These are phyloP conservation scores for Elachura formosa DNA, from an alignment of 2,113 vertebrate genomes.

Conservation along the genomic window DNA sequence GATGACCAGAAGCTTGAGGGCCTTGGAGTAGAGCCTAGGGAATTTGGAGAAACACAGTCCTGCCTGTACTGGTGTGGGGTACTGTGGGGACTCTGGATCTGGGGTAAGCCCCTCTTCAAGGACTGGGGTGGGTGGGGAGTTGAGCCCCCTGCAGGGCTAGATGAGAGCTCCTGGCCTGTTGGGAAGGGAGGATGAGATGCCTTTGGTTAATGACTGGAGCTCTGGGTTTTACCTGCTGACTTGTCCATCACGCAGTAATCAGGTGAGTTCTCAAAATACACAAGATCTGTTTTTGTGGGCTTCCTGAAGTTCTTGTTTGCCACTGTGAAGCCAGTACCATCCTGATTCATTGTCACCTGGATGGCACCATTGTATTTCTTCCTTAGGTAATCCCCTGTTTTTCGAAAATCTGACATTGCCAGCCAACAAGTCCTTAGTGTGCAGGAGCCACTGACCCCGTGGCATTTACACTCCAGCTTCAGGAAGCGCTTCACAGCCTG, in stretches of 20 bases:
- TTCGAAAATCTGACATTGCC: slow-evolving; percentile 94
- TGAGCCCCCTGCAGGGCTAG: not conserved
- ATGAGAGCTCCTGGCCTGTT: not conserved
- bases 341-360: slow-evolving; percentile 95
- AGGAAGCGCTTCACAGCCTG: slow-evolving; percentile 96
- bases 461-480: slow-evolving; percentile 97
- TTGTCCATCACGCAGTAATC: slow-evolving; percentile 97
- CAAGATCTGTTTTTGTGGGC: slow-evolving; percentile 93
- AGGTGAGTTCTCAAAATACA: slow-evolving; percentile 97
- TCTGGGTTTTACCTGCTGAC: slow-evolving; percentile 84
- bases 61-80: not conserved
- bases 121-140: not conserved
- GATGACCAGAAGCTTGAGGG: too few relatives aligned
- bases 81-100: not conserved
- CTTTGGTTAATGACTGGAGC: not conserved
- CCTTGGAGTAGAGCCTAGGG: not conserved
- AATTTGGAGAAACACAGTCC: not conserved
- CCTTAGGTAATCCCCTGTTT: slow-evolving; percentile 91
- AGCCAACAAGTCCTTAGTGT: slow-evolving; percentile 95
- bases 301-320: slow-evolving; percentile 94
- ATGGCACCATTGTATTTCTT: slow-evolving; percentile 94
- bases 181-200: not conserved
- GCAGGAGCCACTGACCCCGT: slow-evolving; percentile 94
- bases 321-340: slow-evolving; percentile 90
- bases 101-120: not conserved